phyloP scores from a whole-genome alignment of 2,888 invertebrate species.

The Leistus spinibarbis region DNA sequence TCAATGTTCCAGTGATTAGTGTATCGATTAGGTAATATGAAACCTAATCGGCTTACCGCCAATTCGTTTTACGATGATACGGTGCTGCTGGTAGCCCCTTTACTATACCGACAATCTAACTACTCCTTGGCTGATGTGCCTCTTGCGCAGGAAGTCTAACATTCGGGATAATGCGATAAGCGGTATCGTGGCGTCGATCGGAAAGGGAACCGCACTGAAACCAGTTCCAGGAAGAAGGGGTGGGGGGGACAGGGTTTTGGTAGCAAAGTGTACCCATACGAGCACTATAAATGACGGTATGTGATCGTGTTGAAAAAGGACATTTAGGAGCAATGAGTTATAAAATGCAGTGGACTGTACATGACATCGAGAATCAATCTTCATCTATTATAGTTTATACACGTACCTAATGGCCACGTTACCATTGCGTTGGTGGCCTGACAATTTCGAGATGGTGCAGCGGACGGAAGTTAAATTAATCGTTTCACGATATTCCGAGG shows the following conservation, averaged over 20 bases:
- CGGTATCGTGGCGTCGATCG: conserved; percentile 25
- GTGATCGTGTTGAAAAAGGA: too few species aligned
- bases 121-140: background rate
- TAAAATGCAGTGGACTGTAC: too few species aligned
- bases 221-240: background rate
- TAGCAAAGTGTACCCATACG: background rate
- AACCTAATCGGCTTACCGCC: background rate
- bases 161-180: conserved; percentile 35
- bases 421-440: background rate
- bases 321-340: too few species aligned
- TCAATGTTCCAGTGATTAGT: background rate
- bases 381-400: background rate
- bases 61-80: background rate
- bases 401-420: background rate
- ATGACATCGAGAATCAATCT: too few species aligned
- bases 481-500: background rate
- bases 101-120: background rate
- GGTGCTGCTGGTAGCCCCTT: background rate
- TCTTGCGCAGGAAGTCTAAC: conserved; percentile 26
- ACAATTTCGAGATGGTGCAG: background rate
- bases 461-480: background rate
- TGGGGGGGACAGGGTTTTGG: background rate
- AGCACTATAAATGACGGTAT: background rate
- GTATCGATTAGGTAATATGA: background rate
- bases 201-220: conserved; percentile 15